Evolutionary conservation across 2,113 vertebrate species (phyloP).

Genomic region (Riparia riparia): DNA sequence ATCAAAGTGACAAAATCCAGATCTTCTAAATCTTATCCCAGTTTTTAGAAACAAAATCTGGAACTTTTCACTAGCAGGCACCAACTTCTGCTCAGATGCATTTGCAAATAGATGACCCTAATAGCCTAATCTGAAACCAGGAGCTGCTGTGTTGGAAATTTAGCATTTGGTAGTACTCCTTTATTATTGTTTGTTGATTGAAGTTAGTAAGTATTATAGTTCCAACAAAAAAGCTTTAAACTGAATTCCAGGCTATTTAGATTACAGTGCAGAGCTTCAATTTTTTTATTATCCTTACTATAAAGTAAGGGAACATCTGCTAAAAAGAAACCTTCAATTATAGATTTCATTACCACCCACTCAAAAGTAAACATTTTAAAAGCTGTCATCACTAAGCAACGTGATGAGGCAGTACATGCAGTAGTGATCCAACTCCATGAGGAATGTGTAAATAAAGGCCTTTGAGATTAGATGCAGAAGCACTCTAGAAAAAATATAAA

Average conservation of each 20-base stretch:
- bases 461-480: neutral
- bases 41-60: accelerated
- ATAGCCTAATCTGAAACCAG: neutral
- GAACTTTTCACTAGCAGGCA: neutral
- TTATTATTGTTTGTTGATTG: neutral
- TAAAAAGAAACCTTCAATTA: neutral
- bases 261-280: neutral
- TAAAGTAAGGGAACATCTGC: neutral
- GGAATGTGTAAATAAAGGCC: neutral
- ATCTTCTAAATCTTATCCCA: neutral
- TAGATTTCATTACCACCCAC: neutral
- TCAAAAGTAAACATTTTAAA: neutral
- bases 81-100: neutral
- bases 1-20: neutral
- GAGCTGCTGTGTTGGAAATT: neutral
- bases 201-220: neutral
- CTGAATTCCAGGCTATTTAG: neutral
- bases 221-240: neutral
- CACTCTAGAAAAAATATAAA: neutral
- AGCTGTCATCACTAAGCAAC: neutral
- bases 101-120: neutral
- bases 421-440: neutral
- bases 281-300: neutral
- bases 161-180: neutral
- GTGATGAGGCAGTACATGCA: neutral